These are phyloP conservation scores for Bugulina stolonifera DNA, from an alignment of 2,888 invertebrate genomes.

Conservation along the genomic window DNA sequence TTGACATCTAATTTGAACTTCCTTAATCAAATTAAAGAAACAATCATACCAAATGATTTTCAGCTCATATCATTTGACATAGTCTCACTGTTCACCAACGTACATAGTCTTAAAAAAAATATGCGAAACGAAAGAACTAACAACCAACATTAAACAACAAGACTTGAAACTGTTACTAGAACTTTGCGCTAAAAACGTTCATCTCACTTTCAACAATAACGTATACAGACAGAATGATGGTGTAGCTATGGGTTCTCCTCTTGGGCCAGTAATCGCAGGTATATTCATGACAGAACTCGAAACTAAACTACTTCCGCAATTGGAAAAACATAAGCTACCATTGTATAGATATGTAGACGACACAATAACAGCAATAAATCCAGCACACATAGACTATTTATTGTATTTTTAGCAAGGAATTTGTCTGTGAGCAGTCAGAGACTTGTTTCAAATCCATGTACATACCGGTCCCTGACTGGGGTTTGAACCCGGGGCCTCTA, in stretches of 20 bases:
- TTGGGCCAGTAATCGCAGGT: background rate
- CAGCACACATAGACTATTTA: too few species aligned
- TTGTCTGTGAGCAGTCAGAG: too few species aligned
- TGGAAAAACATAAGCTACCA: too few species aligned
- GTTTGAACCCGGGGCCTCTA: too few species aligned
- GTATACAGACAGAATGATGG: background rate
- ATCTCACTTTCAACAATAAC: background rate
- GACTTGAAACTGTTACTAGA: background rate
- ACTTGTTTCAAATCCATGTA: too few species aligned
- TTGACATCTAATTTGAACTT: background rate
- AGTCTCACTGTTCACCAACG: background rate
- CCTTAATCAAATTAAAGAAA: background rate
- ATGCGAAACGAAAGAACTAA: background rate
- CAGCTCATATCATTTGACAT: background rate
- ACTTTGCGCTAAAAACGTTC: background rate
- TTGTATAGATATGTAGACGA: too few species aligned
- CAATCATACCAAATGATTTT: background rate
- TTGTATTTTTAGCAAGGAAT: too few species aligned
- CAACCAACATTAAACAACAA: background rate
- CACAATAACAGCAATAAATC: too few species aligned
- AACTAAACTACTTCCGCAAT: too few species aligned
- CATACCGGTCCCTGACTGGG: too few species aligned
- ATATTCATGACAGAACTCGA: background rate
- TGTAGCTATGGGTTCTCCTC: background rate
- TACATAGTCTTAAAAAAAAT: too few species aligned